Base-by-base conservation (phyloP, 2,797 vertebrate genomes). In the Enteromius thamalakanensis region DNA sequence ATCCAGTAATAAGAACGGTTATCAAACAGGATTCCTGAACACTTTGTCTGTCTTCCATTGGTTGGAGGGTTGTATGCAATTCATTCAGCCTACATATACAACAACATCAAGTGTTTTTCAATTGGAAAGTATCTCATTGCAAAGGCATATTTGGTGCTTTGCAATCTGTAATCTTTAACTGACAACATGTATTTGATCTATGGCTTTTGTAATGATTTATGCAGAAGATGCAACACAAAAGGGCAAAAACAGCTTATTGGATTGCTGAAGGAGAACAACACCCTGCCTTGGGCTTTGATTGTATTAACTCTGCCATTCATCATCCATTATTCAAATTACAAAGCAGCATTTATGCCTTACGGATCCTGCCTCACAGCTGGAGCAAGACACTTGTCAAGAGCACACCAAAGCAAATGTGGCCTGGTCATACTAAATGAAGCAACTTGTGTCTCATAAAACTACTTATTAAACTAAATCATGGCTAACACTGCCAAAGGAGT, bases 391-490 rank as follows among this genome's bases (percentile, higher is more conserved):
- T 91, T 76, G 69, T 79, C 72, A 83, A 76, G 32, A 83, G 51
- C 62, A 69, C 26, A 64, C 70, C n/a, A 69, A 51, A 69, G 42
- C 40, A 76, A 72, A n/a, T 21, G 76, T 70, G 71, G 21, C 32
- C 47, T 75, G 49, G 55, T 70, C 64, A 70, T 15, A 45, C 74
- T 67, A 76, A 76, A 84, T 72, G 91, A 85, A 92, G 85, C 91
- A 89, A 72, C 80, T 91, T 79, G 87, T 81, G 90, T 92, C 87
- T 92, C 90, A 93, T 94, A 93, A 92, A 92, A 88, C 90, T 91
- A 90, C 86, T 91, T 87, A 93, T 94, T 94, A 95, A 75, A 82
- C 91, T 81, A 53, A 86, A 1, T 79, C 86, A 86, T 86, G 86
- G 94, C 81, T 87, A 91, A 89, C 90, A 85, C 82, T 78, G 84